phyloP scores from a whole-genome alignment of 2,888 invertebrate species.

The Venusia cambrica region DNA sequence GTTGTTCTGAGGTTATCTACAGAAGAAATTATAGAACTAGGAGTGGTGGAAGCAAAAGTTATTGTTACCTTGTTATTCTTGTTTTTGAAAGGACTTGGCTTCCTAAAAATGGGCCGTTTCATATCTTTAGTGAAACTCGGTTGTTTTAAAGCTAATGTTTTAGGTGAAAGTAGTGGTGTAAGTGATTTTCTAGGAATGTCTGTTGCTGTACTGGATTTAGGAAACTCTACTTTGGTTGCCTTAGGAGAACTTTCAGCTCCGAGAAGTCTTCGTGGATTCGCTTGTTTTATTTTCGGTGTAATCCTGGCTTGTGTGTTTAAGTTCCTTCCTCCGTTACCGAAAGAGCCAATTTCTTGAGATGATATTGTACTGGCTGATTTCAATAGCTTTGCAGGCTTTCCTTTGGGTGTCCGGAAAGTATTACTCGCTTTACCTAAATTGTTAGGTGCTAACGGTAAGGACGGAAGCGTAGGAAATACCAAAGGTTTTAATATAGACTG shows the following conservation, averaged over 20 bases:
- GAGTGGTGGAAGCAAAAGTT: slow-evolving; percentile 36
- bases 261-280: slow-evolving; percentile 6
- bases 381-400: slow-evolving; percentile 21
- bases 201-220: slow-evolving; percentile 28
- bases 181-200: slow-evolving; percentile 8
- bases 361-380: slow-evolving; percentile 19
- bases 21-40: slow-evolving; percentile 16
- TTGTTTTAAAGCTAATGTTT: slow-evolving; percentile 20
- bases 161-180: slow-evolving; percentile 23
- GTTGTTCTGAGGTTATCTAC: slow-evolving; percentile 9
- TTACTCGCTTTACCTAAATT: slow-evolving; percentile 18
- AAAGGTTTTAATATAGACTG: slow-evolving; percentile 34
- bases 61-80: slow-evolving; percentile 39
- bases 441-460: too few relatives aligned
- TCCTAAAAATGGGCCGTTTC: slow-evolving; percentile 25
- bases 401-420: slow-evolving; percentile 17
- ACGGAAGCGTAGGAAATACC: slow-evolving; percentile 9
- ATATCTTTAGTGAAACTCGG: slow-evolving; percentile 23
- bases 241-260: slow-evolving; percentile 40
- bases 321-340: slow-evolving; percentile 3
- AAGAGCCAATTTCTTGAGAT: slow-evolving; percentile 13
- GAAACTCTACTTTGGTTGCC: slow-evolving; percentile 36
- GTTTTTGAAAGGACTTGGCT: slow-evolving; percentile 29
- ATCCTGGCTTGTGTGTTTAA: slow-evolving; percentile 5
- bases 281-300: slow-evolving; percentile 6